phyloP scores from a whole-genome alignment of 2,113 vertebrate species.

The Baryphthengus martii region DNA sequence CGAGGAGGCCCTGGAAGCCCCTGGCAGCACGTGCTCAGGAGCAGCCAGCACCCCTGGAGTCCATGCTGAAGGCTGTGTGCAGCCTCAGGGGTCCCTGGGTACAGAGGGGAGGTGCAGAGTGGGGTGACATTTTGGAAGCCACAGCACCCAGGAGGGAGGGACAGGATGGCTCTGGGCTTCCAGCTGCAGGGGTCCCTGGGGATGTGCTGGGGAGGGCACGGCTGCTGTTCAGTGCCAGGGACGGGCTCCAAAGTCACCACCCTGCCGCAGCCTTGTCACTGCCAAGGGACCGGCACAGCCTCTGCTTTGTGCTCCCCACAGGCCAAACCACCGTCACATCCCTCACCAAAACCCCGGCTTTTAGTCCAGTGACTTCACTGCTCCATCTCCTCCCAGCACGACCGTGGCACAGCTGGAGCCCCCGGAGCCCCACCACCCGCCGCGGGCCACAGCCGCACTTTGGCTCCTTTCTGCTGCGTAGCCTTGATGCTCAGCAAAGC shows the following conservation, averaged over 20 bases:
- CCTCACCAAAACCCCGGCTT: neutral
- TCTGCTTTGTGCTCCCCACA: fast-evolving
- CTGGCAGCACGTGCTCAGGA: neutral
- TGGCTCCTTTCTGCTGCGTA: neutral
- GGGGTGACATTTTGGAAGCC: neutral
- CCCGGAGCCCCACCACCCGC: fast-evolving
- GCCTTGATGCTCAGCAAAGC: conserved; percentile 71
- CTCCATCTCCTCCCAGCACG: fast-evolving
- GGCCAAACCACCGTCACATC: fast-evolving
- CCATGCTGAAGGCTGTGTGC: neutral
- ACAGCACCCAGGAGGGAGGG: neutral
- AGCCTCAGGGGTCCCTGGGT: neutral
- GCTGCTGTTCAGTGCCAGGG: no score
- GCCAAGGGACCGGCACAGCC: neutral
- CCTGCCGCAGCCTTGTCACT: fast-evolving
- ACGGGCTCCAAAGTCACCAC: neutral
- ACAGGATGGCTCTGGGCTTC: neutral
- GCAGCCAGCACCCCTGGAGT: fast-evolving
- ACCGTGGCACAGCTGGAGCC: fast-evolving
- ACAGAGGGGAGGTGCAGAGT: neutral
- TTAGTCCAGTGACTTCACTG: neutral
- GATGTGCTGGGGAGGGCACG: neutral
- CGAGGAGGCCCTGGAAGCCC: fast-evolving
- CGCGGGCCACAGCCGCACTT: fast-evolving
- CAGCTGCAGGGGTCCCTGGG: fast-evolving